Base-by-base conservation (phyloP, 1,140 invertebrate species). In the fruit fly (Drosophila melanogaster) region DNA sequence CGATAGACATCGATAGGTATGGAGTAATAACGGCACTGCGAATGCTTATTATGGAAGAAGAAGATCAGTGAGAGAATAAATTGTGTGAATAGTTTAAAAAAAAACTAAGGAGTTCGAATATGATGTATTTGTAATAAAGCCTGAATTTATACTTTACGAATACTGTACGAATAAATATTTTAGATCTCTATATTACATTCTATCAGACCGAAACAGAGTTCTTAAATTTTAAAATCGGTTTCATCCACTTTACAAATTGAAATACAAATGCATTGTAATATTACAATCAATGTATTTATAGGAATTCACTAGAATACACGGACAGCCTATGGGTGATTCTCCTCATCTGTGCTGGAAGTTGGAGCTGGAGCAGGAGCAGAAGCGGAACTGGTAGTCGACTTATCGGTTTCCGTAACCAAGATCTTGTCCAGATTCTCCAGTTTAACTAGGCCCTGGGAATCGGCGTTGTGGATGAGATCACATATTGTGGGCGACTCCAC, bases 401-500 rank as follows among this genome's bases (percentile, higher is more conserved):
- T 54, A 4, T 84, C 77, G 14, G 61, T 61, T 14, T 62, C 76
- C 35, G 38, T 37, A 10, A 51, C 8, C 3, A 69, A 17, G 6
- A 60, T 33, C 24, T 83, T 74, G 17, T 77, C 50, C 14, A 91
- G 47, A 30, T 78, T 72, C 10, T 73, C 83, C 6, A 65, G 30
- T 22, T 79, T 79, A 0, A 92, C 85, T 11, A 92, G 69, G 14
- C 90, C 90, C 43, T 80, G 73, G n/a, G 96, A 94, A 91, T 97
- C 96, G 0, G 95, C 95, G 60, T 94, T 93, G 11, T 95, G 94
- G 41, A 98, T 92, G 56, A 98, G 95, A 83, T 96, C 94, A 93
- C 98, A 99, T 65, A 99, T 95, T 0, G 98, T 91, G 1, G 96
- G 95, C 4, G 98, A 98, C 92, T 99, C 98, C 0, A 98, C 96